Base-by-base conservation (phyloP, 2,888 invertebrate genomes). In the Drosophila quinaria region DNA sequence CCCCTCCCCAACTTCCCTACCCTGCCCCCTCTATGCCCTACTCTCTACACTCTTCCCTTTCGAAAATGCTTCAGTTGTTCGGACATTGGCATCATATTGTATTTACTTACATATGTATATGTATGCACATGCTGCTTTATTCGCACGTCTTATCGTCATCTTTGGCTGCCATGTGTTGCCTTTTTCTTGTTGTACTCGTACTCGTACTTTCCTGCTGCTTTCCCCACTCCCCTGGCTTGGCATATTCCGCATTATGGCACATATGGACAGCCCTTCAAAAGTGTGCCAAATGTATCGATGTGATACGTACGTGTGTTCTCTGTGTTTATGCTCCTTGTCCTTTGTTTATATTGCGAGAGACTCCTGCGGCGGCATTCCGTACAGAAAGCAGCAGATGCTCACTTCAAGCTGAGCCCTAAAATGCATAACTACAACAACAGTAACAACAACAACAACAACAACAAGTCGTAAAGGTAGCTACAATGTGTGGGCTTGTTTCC, bases 221-320 rank as follows among this genome's bases (percentile, higher is more conserved):
- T 8, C 13, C 17, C 17, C 15, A 9, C 51, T 9, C n/a, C 17
- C 15, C 41, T 41, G 4, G 15, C 13, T 15, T 17, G 13, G 39
- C 55, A 50, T 42, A 56, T 64, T 69, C 31, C 64, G 47, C 42
- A 54, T 42, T 61, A 55, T 62, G 71, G 50, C 54, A 42, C 74
- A 76, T 60, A 71, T 64, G 68, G 67, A 61, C 73, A 49, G 37
- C 33, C 37, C 62, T 66, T n/a, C 44, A 37, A 70, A 77, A 77
- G 77, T 78, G 77, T 77, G 77, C 77, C 77, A 74, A 75, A 63
- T 55, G 72, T 78, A 72, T 74, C 69, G 59, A 78, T 78, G 33
- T 25, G 44, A 31, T 55, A 59, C 62, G 72, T 76, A 61, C 62
- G 69, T 49, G 29, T 29, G 29, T n/a, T 1, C 25, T 59, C 41